Percentiles rank a stretch among this genome's conserved stretches.
These are phyloP conservation scores for Rhodophaea formosa DNA, from an alignment of 2,888 invertebrate genomes.

Conservation along the genomic window DNA sequence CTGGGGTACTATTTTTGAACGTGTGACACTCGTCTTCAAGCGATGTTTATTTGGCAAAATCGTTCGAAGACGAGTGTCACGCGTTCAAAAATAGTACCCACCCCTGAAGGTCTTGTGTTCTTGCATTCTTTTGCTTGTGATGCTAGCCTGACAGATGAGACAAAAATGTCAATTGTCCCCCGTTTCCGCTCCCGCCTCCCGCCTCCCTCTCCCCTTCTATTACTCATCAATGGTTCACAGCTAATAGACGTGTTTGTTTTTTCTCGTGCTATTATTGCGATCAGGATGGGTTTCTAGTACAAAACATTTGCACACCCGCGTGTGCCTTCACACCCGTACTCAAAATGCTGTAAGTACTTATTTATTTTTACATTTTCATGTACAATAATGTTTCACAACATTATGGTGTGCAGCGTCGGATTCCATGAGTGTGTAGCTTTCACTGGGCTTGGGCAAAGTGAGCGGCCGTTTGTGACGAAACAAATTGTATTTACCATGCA, in stretches of 20 bases:
- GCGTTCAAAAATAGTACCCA: too few relatives aligned
- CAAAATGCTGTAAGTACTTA: conserved; percentile 85
- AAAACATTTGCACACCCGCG: conserved; percentile 85
- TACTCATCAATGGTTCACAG: conserved; percentile 72
- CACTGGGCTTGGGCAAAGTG: conserved; percentile 1
- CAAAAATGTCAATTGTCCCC: too few relatives aligned
- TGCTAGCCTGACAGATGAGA: too few relatives aligned
- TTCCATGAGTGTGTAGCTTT: conserved; percentile 12
- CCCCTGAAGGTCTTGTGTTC: too few relatives aligned
- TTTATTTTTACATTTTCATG: conserved; percentile 20
- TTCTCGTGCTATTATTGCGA: conserved; percentile 76
- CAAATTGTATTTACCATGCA: background rate
- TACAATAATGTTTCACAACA: background rate
- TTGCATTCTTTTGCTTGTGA: too few relatives aligned
- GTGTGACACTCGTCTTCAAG: too few relatives aligned
- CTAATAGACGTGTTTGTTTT: conserved; percentile 69
- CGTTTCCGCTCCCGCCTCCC: too few relatives aligned
- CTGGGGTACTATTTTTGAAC: too few relatives aligned
- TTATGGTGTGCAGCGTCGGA: conserved; percentile 9
- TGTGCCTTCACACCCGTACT: conserved; percentile 84
- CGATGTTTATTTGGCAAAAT: too few relatives aligned
- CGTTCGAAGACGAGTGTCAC: too few relatives aligned
- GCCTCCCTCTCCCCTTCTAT: too few relatives aligned
- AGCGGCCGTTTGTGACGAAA: conserved; percentile 1
- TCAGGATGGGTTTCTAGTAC: conserved; percentile 89